These are phyloP conservation scores for Salvelinus alpinus DNA, from an alignment of 2,113 vertebrate genomes.

Conservation along the genomic window DNA sequence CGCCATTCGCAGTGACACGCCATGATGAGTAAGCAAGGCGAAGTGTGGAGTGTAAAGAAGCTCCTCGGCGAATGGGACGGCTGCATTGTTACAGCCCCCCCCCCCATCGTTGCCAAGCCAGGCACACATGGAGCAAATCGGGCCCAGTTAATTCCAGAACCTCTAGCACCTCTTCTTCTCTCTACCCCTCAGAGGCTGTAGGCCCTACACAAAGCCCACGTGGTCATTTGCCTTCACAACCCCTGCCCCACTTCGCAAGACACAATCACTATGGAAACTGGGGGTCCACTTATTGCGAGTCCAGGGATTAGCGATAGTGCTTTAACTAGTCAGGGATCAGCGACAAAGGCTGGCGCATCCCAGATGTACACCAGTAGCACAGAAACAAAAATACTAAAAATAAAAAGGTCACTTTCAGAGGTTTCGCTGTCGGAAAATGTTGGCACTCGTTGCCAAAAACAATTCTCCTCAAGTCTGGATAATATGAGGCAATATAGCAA, in stretches of 20 bases:
- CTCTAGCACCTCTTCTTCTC: neutral
- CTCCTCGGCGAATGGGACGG: constrained; percentile 50
- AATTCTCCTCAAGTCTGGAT: constrained; percentile 76
- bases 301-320: too few relatives aligned
- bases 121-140: constrained; percentile 48
- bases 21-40: constrained; percentile 68
- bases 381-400: too few relatives aligned
- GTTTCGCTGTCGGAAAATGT: constrained; percentile 71
- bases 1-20: constrained; percentile 62
- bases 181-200: neutral
- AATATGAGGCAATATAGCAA: constrained; percentile 79
- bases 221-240: constrained; percentile 15
- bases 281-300: neutral
- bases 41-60: constrained; percentile 24
- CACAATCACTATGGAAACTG: neutral
- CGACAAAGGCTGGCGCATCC: too few relatives aligned
- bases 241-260: constrained; percentile 17
- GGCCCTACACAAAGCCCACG: constrained; percentile 27
- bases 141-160: constrained; percentile 49
- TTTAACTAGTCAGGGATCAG: too few relatives aligned
- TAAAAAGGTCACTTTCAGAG: constrained; percentile 53
- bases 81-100: constrained; percentile 58
- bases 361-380: too few relatives aligned
- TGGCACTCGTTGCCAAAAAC: constrained; percentile 74
- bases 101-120: constrained; percentile 24